Evolutionary conservation across 2,113 vertebrate genomes (phyloP), one percentile per base, ranked within the genome.

Genomic region (Erinaceus europaeus): DNA sequence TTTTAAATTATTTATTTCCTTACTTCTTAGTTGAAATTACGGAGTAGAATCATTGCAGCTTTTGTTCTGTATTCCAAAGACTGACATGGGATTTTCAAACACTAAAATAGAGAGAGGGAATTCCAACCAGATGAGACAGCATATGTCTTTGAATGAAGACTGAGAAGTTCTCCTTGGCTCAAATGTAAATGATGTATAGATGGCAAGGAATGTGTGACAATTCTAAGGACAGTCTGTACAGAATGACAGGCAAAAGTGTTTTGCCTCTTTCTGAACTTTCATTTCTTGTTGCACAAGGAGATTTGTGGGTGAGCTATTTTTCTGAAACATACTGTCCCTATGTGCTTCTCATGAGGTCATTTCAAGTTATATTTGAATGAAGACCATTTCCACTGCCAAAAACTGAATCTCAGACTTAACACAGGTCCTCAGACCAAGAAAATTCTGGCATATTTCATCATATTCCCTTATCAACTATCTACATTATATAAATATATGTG

Each of bases 201-300:
- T 4, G 10, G 65, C 0, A 67, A 3, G 9, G 29, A 78, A 38
- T 15, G 1, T 25, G 15, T 34, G 36, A 75, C 20, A 40, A 40
- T 65, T 44, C 18, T 13, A 32, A 14, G 23, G 23, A 25, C 9
- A 53, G 1, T 27, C 36, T 76, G 12, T 12, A 73, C 20, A 32
- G 42, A 57, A 34, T 34, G 29, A 29, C 25, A 44, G 10, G 4
- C 20, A 84, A 34, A 3, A 52, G 25, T 61, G 17, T 40, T 50
- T 40, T 74, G 61, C 36, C 38, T 74, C 6, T 53, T 32, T 38
- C 34, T 6, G 9, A 7, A 71, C 17, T 76, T 69, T n/a, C 50
- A 69, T 86, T 68, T 40, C 32, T 68, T 84, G 44, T 32, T 34
- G 7, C 55, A 79, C 91, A 88, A 75, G 71, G 18, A 72, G 53